Evolutionary conservation across 2,888 invertebrate genomes (phyloP), one percentile per base, ranked within the genome.

Genomic region (Hoplodrina ambigua): DNA sequence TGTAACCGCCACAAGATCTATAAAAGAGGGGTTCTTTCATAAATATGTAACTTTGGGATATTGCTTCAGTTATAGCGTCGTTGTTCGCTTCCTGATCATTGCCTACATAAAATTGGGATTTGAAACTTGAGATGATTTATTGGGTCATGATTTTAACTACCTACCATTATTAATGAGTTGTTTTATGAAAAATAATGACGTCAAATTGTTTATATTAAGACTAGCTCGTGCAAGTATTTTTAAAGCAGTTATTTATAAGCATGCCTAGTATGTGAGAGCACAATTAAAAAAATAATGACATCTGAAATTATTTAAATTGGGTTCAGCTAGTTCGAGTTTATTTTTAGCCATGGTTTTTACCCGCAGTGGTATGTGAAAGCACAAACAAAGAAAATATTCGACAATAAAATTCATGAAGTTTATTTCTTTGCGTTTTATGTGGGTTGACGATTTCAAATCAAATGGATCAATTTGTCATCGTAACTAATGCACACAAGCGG

Each of bases 31-130:
- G 86, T 86, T 87, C 86, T 86, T 87, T 87, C 89, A 92, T 92
- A 93, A 91, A 92, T 92, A 91, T 92, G 86, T 88, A 91, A 89
- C 86, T 89, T 89, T 61, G 15, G 82, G 87, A 87, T 90, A 91
- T 92, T 90, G 88, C 89, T 85, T 87, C 87, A 86, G 89, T 88
- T 90, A 86, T 85, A 85, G 80, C 85, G 78, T 80, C 80, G 81
- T 70, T 59, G 49, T 65, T 81, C 84, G 46, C 59, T 59, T 66
- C 58, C 57, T 72, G 85, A 86, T 85, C 84, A 85, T 79, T 80
- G 82, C 78, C 83, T 81, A 88, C 86, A 88, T 87, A 87, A 89
- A 89, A 88, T 85, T 72, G 68, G 58, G 68, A 78, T 86, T 76
- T 80, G 72, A 75, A 78, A 81, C 56, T 82, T 74, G 63, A 1